These are phyloP conservation scores for Rhincodon typus DNA, from an alignment of 2,797 vertebrate species.

Conservation along the genomic window DNA sequence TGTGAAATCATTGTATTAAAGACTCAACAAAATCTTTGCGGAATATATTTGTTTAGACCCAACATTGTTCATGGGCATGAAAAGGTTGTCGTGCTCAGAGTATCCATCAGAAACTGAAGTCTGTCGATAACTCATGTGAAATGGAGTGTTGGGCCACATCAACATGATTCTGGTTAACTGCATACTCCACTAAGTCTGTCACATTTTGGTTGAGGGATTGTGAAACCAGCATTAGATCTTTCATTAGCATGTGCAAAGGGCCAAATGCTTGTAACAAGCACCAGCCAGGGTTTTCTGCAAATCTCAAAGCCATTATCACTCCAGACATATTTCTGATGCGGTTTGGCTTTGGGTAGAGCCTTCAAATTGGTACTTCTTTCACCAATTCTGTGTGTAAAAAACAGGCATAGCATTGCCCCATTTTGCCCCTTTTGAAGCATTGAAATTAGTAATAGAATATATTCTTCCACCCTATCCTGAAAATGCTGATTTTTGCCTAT, in stretches of 20 bases:
- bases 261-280: too few relatives aligned
- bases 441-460: not conserved
- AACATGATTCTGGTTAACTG: not conserved
- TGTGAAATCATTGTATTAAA: not conserved
- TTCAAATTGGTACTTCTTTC: not conserved
- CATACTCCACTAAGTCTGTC: not conserved
- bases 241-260: not conserved
- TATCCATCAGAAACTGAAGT: not conserved
- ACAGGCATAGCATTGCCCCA: not conserved
- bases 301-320: not conserved
- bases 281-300: not conserved
- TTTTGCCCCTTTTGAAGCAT: not conserved
- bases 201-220: not conserved
- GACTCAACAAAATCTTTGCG: not conserved
- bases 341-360: not conserved
- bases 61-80: not conserved
- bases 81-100: not conserved
- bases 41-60: not conserved
- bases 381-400: not conserved
- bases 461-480: not conserved
- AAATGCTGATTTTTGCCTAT: not conserved
- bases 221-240: not conserved
- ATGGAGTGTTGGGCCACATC: not conserved
- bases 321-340: not conserved
- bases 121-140: not conserved